These are phyloP conservation scores for Euwallacea fornicatus DNA, from an alignment of 1,140 invertebrate species.

Conservation along the genomic window DNA sequence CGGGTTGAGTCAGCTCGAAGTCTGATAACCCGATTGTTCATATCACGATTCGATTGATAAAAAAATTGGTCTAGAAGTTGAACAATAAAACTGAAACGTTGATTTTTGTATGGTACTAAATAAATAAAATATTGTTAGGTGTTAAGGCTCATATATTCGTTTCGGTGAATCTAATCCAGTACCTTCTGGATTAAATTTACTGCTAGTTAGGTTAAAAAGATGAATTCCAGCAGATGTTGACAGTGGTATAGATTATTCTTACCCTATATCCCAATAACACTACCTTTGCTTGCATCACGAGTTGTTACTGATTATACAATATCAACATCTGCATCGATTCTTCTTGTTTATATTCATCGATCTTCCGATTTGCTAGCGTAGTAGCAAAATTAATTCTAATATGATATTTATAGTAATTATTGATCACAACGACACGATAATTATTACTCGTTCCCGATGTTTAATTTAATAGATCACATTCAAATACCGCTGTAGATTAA, in stretches of 20 bases:
- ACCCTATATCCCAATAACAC: not conserved
- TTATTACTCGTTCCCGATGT: not conserved
- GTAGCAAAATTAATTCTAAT: not conserved
- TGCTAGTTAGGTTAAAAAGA: not conserved
- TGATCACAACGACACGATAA: not conserved
- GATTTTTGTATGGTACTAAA: slow-evolving; percentile 25
- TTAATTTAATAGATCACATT: not conserved
- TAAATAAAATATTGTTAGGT: not conserved
- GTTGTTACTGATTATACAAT: not conserved
- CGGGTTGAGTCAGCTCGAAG: not conserved
- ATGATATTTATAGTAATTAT: not conserved
- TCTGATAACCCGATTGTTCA: slow-evolving; percentile 5
- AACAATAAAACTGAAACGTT: slow-evolving; percentile 19
- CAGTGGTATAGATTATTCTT: not conserved
- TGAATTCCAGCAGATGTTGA: not conserved
- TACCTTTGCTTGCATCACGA: not conserved
- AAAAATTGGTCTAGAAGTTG: slow-evolving; percentile 1
- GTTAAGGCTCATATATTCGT: slow-evolving; percentile 12
- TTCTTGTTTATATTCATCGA: slow-evolving; percentile 2
- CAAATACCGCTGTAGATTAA: not conserved
- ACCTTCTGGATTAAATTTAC: not conserved
- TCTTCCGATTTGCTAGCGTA: not conserved
- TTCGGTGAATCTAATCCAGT: slow-evolving; percentile 13
- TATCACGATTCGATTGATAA: slow-evolving; percentile 9
- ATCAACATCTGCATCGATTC: not conserved